Base-by-base conservation (phyloP, 2,113 vertebrate genomes). In the Anoura caudifer region DNA sequence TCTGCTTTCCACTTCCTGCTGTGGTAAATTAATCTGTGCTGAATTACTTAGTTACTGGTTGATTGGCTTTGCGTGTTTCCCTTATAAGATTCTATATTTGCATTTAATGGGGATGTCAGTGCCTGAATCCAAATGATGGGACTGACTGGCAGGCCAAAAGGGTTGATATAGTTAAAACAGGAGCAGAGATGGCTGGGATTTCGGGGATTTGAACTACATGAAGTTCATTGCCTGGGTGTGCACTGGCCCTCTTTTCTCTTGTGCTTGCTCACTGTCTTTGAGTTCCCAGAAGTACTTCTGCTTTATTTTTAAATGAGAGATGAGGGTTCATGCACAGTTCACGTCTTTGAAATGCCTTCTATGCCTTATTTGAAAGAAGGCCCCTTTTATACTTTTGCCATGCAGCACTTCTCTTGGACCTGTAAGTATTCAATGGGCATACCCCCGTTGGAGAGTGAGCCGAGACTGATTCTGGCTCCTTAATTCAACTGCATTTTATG, bases 311-410 rank as follows among this genome's bases (percentile, higher is more conserved):
- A 70, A 19, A 94, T 7, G 63, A 91, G 75, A 93, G 87, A 94
- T 87, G 81, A 92, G 96, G 72, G 96, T 95, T 97, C 95, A 96
- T 43, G 63, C 93, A 95, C 87, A 97, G 96, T 96, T 95, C 95
- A 95, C 0, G 81, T 92, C 96, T 97, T 97, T 97, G 92, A 96
- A 97, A 96, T 52, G 80, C 92, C 79, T 97, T 93, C 87, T 85
- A 28, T 81, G 94, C 76, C 73, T 85, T 95, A 73, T 76, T 94
- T 95, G 97, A 97, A 96, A 96, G 96, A 95, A 95, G 94, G 50
- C 69, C 52, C 56, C 76, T 80, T 97, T 97, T 95, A 89, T 96
- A 54, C 90, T 70, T 94, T 87, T 81, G 43, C 93, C 88, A 94
- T 41, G 3, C 70, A 94, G 95, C 88, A 90, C 91, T 81, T 92